Conservation (phyloP, 2,888 invertebrate species). For the Eledona agricola region DNA sequence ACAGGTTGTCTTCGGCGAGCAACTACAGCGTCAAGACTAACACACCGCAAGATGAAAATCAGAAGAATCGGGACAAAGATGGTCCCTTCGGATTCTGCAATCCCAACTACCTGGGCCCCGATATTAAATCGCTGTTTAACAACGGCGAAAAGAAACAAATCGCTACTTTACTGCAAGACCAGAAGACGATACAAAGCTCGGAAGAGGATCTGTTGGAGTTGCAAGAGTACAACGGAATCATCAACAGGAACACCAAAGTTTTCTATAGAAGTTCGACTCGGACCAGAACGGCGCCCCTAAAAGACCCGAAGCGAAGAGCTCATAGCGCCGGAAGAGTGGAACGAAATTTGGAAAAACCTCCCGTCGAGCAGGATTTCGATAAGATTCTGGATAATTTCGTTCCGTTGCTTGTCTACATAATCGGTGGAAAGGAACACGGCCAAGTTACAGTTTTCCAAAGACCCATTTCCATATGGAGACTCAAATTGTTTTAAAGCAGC, state of each 20-base stretch:
- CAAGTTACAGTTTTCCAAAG: slow-evolving; percentile 79
- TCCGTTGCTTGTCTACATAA: slow-evolving; percentile 72
- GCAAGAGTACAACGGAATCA: slow-evolving; percentile 54
- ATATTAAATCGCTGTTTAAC: slow-evolving; percentile 62
- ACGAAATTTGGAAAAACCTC: slow-evolving; percentile 54
- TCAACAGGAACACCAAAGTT: slow-evolving; percentile 57
- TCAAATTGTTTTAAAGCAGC: slow-evolving; percentile 68
- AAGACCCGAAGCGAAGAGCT: slow-evolving; percentile 62
- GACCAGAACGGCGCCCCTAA: too few relatives aligned
- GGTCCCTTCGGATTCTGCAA: slow-evolving; percentile 76
- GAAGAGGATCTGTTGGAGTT: slow-evolving; percentile 56
- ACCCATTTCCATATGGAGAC: slow-evolving; percentile 82
- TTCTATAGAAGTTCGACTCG: slow-evolving; percentile 53
- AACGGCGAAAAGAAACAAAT: slow-evolving; percentile 46
- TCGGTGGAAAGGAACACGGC: slow-evolving; percentile 83
- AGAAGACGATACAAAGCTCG: too few relatives aligned
- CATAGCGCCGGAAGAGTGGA: slow-evolving; percentile 69
- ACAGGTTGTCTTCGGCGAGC: slow-evolving; percentile 65
- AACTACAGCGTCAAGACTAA: slow-evolving; percentile 62
- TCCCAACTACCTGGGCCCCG: slow-evolving; percentile 78
- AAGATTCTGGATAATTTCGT: slow-evolving; percentile 62
- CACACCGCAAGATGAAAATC: slow-evolving; percentile 58
- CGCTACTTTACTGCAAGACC: slow-evolving; percentile 41
- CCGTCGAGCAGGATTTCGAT: slow-evolving; percentile 39
- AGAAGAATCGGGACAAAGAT: slow-evolving; percentile 55